Conservation (phyloP, 1,140 invertebrate species). For the Heliothis virescens region DNA sequence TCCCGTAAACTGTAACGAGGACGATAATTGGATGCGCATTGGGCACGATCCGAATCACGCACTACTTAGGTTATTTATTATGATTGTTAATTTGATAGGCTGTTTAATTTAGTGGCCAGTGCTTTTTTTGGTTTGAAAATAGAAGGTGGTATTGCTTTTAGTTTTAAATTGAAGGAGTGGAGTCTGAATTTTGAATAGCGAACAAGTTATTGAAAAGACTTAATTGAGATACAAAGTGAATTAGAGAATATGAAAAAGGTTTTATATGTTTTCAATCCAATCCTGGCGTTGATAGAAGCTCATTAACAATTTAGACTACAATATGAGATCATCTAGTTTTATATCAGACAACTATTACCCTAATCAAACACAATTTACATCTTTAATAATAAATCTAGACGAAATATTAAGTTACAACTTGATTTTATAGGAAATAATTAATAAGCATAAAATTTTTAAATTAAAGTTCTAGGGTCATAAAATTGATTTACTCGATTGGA, state of each 20-base stretch:
- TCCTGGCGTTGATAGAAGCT: too few relatives aligned
- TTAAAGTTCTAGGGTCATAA: background rate
- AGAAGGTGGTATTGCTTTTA: background rate
- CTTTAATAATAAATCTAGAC: background rate
- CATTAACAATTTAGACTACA: too few relatives aligned
- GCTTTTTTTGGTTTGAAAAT: background rate
- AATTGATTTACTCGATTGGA: background rate
- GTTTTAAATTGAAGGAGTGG: too few relatives aligned
- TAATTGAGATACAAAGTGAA: too few relatives aligned
- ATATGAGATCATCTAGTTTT: too few relatives aligned
- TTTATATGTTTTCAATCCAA: too few relatives aligned
- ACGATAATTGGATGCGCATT: slow-evolving; percentile 35
- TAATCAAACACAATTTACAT: background rate
- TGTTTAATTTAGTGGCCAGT: background rate
- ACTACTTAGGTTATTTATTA: slow-evolving; percentile 12
- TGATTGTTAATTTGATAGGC: slow-evolving; percentile 16
- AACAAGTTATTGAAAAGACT: too few relatives aligned
- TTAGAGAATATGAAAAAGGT: too few relatives aligned
- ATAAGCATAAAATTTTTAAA: background rate
- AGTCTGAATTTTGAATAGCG: too few relatives aligned
- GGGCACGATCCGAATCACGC: slow-evolving; percentile 24
- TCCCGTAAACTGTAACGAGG: slow-evolving; percentile 26
- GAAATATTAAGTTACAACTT: background rate
- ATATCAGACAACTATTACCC: background rate
- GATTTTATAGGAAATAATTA: background rate